phyloP scores from a whole-genome alignment of 1,140 invertebrate genomes.

The Heliconius eleuchia region DNA sequence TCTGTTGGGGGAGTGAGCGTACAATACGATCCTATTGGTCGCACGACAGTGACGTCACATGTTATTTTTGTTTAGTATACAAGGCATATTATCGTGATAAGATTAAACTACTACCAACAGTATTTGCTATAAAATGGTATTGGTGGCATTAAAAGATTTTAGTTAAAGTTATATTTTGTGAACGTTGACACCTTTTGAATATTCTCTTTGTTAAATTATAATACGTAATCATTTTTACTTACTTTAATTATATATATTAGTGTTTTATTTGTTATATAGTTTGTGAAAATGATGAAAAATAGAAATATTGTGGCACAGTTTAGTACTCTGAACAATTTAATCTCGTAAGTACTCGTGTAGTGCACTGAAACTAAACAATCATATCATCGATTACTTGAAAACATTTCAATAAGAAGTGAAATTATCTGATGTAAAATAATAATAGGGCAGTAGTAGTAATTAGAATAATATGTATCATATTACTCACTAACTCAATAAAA shows the following conservation, averaged over 20 bases:
- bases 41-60: constrained; percentile 55
- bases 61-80: constrained; percentile 62
- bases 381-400: too few relatives aligned
- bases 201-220: neutral
- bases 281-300: constrained; percentile 56
- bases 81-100: constrained; percentile 61
- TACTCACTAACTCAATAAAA: neutral
- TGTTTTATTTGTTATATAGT: neutral
- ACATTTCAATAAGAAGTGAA: neutral
- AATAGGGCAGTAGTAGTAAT: neutral
- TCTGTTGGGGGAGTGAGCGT: constrained; percentile 62
- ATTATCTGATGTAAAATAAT: neutral
- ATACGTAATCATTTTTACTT: neutral
- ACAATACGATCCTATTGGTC: constrained; percentile 53
- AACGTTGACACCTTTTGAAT: constrained; percentile 15
- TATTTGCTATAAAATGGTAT: constrained; percentile 54
- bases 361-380: neutral
- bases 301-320: constrained; percentile 63
- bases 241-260: neutral
- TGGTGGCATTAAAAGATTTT: constrained; percentile 41
- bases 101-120: constrained; percentile 43
- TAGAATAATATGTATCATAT: neutral
- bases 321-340: constrained; percentile 50
- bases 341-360: constrained; percentile 58
- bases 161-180: constrained; percentile 45